Base-by-base conservation (phyloP, 2,113 vertebrate species). In the Pteruthius melanotis region DNA sequence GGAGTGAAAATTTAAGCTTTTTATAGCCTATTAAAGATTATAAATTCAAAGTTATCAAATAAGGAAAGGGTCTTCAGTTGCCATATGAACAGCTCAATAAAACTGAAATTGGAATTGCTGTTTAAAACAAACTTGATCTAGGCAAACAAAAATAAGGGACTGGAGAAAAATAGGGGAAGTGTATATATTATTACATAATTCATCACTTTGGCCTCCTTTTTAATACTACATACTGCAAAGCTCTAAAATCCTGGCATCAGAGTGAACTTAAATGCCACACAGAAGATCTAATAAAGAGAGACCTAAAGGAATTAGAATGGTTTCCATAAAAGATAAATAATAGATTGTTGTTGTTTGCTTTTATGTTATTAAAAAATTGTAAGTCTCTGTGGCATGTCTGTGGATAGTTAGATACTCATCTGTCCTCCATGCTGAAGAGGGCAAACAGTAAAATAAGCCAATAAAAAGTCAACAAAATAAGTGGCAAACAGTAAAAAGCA, bases 1-100 rank as follows among this genome's bases (percentile, higher is more conserved):
- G 61, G 57, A 93, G 63, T 79, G n/a, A 94, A 93, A 95, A 93
- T 76, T 45, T 56, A 68, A 85, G 95, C 56, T 85, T 96, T 89
- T 93, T 89, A 94, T 85, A 52, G 81, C 17, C 78, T 49, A 64
- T 60, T 93, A 79, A 87, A 91, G 61, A 76, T 68, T 64, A 71
- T 52, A 89, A 89, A 89, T 94, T 87, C 53, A 56, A 22, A 75
- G 74, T 59, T 81, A 74, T 54, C 54, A 80, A 90, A 76, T 15
- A 71, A 79, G 63, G 16, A 85, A 54, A 79, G 19, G 16, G 26
- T 76, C 65, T 90, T 54, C 45, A 83, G 75, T 44, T 80, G 49
- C 30, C 17, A 8, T 40, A 45, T 37, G 68, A 92, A 86, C 28
- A 19, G 31, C 44, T 60, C 77, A 71, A 31, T 68, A 40, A 89